Evolutionary conservation across 2,113 vertebrate species (phyloP).

Genomic region (Spermophilus dauricus): DNA sequence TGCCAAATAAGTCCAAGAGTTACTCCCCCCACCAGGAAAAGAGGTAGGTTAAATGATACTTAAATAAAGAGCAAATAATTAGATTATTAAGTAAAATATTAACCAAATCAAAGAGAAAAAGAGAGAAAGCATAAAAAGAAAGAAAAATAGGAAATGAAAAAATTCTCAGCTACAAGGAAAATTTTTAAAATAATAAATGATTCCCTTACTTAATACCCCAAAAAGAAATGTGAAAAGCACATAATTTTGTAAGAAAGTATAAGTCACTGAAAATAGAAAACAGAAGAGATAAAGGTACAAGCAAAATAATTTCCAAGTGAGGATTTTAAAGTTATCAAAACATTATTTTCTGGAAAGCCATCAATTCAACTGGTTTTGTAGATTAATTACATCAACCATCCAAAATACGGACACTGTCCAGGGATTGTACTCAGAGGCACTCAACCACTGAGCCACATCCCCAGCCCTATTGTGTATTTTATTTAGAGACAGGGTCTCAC

Average conservation of each 20-base stretch:
- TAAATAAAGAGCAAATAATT: background rate
- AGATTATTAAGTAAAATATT: background rate
- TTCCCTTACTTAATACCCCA: background rate
- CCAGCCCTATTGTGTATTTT: too few relatives aligned
- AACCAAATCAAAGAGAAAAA: background rate
- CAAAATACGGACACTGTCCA: background rate
- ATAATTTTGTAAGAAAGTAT: background rate
- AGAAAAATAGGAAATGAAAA: background rate
- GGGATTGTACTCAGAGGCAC: too few relatives aligned
- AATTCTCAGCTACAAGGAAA: background rate
- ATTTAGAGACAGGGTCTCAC: too few relatives aligned
- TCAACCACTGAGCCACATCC: too few relatives aligned
- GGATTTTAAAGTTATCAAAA: background rate
- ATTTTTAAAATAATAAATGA: background rate
- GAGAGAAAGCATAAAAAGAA: background rate
- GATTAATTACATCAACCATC: background rate
- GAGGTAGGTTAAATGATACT: background rate
- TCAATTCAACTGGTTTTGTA: background rate
- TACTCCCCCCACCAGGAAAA: background rate
- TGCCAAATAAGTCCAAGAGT: background rate
- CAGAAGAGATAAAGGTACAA: background rate
- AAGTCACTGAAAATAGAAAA: background rate
- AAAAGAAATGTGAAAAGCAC: slow-evolving; percentile 17
- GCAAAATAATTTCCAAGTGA: background rate
- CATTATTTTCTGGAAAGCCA: background rate